These are phyloP conservation scores for Eutrigla gurnardus DNA, from an alignment of 2,797 vertebrate species.

Conservation along the genomic window DNA sequence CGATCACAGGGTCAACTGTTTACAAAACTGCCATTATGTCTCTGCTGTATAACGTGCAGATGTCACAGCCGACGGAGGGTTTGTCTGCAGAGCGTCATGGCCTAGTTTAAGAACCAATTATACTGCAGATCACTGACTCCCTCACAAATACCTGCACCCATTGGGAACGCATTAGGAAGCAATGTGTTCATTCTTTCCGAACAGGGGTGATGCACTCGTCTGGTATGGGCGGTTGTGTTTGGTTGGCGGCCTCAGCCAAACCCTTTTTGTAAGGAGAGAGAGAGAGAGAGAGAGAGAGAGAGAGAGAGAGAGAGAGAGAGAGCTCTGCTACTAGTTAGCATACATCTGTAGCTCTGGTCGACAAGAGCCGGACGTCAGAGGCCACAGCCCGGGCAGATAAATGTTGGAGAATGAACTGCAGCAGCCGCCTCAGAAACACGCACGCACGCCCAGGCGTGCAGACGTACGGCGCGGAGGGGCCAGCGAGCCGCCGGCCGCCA, in stretches of 20 bases:
- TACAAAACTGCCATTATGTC: constrained; percentile 51
- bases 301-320: constrained; percentile 43
- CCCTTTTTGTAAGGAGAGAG: constrained; percentile 29
- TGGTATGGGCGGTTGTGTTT: constrained; percentile 78
- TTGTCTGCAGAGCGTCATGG: constrained; percentile 51
- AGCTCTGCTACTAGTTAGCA: constrained; percentile 80
- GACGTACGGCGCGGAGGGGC: constrained; percentile 28
- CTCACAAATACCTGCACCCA: constrained; percentile 81
- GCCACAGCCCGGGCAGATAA: constrained; percentile 67
- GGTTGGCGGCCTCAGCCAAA: constrained; percentile 71
- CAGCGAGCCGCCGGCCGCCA: constrained; percentile 28
- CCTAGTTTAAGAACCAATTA: constrained; percentile 65
- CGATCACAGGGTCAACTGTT: constrained; percentile 47
- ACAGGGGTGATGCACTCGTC: constrained; percentile 79
- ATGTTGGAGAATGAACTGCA: constrained; percentile 77
- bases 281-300: constrained; percentile 33
- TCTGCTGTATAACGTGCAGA: constrained; percentile 52
- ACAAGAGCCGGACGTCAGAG: constrained; percentile 65
- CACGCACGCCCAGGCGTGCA: constrained; percentile 53
- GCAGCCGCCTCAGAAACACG: constrained; percentile 59
- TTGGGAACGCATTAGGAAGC: constrained; percentile 81
- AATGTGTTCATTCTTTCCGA: constrained; percentile 84
- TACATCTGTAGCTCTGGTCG: constrained; percentile 75
- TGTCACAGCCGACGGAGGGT: constrained; percentile 34
- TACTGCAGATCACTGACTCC: constrained; percentile 62